Evolutionary conservation across 2,888 invertebrate genomes (phyloP).

Genomic region (Brenthis ino): DNA sequence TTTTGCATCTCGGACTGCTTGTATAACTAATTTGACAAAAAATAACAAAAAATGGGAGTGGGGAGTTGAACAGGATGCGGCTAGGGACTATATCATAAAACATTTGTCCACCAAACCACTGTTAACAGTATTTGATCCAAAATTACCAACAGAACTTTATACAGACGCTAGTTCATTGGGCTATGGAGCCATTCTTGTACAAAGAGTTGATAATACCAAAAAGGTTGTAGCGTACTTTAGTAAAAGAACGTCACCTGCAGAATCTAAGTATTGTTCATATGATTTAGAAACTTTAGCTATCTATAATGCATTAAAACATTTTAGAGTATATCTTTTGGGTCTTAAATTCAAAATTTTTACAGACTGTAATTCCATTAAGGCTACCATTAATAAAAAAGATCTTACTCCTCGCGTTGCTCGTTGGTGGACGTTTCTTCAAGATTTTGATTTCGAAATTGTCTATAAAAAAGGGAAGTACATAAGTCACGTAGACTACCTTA

Average conservation of each 20-base stretch:
- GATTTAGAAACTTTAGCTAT: conserved; percentile 46
- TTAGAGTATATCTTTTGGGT: conserved; percentile 42
- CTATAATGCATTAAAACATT: conserved; percentile 38
- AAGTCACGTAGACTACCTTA: conserved; percentile 42
- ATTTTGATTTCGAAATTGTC: conserved; percentile 40
- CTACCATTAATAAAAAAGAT: conserved; percentile 42
- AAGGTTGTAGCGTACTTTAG: conserved; percentile 20
- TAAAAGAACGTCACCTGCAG: conserved; percentile 44
- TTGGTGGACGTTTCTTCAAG: conserved; percentile 46
- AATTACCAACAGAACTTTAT: conserved; percentile 41
- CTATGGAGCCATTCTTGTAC: conserved; percentile 40
- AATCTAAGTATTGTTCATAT: conserved; percentile 43
- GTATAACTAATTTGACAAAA: conserved; percentile 45
- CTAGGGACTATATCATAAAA: conserved; percentile 41
- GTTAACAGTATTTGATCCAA: conserved; percentile 36
- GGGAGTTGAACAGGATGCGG: conserved; percentile 44
- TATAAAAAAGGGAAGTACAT: conserved; percentile 43
- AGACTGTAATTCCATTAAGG: conserved; percentile 45
- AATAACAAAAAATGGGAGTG: conserved; percentile 44
- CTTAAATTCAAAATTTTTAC: conserved; percentile 41
- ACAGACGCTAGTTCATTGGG: conserved; percentile 42
- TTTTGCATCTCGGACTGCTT: conserved; percentile 42
- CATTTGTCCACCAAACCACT: conserved; percentile 37
- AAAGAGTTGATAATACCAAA: conserved; percentile 35
- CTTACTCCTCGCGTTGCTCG: conserved; percentile 42